Conservation (phyloP, 2,888 invertebrate genomes). For the Drosophila dives region DNA sequence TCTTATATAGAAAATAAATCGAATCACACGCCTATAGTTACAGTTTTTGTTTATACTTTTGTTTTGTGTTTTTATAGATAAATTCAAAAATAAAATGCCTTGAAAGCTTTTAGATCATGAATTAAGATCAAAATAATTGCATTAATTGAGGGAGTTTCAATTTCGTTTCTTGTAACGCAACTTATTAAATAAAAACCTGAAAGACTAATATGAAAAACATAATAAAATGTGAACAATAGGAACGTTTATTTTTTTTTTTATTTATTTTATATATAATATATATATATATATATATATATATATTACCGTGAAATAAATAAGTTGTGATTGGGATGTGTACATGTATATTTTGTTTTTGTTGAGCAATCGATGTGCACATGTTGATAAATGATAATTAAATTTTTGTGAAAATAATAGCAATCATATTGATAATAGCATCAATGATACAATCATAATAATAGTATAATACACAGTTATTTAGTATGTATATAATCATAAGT, state of each 20-base stretch:
- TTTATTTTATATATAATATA: not conserved
- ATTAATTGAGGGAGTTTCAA: slow-evolving; percentile 65
- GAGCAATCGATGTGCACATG: slow-evolving; percentile 46
- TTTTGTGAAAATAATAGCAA: slow-evolving; percentile 21
- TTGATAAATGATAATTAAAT: slow-evolving; percentile 18
- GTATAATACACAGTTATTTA: slow-evolving; percentile 62
- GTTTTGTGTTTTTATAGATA: not conserved
- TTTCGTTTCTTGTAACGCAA: slow-evolving; percentile 17
- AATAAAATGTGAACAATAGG: slow-evolving; percentile 33
- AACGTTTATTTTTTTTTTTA: slow-evolving; percentile 31
- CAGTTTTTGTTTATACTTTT: slow-evolving; percentile 4
- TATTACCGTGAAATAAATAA: slow-evolving; percentile 28
- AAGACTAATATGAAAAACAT: slow-evolving; percentile 7
- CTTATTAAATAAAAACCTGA: not conserved
- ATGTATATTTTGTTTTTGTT: slow-evolving; percentile 17
- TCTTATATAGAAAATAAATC: slow-evolving; percentile 24
- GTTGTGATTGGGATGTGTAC: slow-evolving; percentile 15
- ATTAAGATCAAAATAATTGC: slow-evolving; percentile 62
- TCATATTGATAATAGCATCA: slow-evolving; percentile 35
- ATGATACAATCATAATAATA: slow-evolving; percentile 48
- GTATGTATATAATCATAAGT: slow-evolving; percentile 82
- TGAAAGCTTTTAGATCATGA: slow-evolving; percentile 19
- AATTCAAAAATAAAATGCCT: slow-evolving; percentile 6
- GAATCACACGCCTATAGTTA: slow-evolving; percentile 34
- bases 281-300: not conserved